Conservation (phyloP, 2,888 invertebrate species). For the Caenorhabditis zanzibari region DNA sequence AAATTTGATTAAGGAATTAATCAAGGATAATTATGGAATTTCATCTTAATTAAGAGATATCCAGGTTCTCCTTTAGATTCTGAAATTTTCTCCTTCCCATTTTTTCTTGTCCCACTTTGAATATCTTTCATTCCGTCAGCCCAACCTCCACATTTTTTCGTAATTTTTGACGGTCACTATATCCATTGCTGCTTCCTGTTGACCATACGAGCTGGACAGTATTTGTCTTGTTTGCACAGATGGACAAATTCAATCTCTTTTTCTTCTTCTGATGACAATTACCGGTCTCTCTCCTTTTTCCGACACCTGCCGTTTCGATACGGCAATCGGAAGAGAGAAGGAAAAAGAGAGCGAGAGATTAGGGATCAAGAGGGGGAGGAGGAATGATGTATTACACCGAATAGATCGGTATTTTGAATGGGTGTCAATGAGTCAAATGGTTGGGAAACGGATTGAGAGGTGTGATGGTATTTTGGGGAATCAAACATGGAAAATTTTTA, state of each 20-base stretch:
- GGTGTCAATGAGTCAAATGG: slow-evolving; percentile 15
- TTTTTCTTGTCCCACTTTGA: no score
- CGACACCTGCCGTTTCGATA: slow-evolving; percentile 51
- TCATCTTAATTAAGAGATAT: no score
- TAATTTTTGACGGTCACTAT: slow-evolving; percentile 8
- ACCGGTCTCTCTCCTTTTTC: slow-evolving; percentile 5
- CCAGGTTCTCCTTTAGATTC: no score
- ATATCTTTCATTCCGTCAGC: no score
- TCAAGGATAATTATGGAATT: no score
- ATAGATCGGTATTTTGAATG: background rate
- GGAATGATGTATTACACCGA: slow-evolving; percentile 7
- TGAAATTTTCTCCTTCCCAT: no score
- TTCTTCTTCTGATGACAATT: slow-evolving; percentile 42
- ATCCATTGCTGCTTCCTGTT: slow-evolving; percentile 14
- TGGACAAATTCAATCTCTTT: slow-evolving; percentile 16
- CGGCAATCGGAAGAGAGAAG: slow-evolving; percentile 31
- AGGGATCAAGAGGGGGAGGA: background rate
- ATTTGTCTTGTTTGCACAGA: slow-evolving; percentile 47
- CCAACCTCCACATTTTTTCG: background rate
- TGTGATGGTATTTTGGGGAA: background rate
- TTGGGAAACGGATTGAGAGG: background rate
- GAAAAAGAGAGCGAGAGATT: background rate
- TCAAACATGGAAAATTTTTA: background rate
- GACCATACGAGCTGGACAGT: slow-evolving; percentile 42
- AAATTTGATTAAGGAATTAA: no score